A percentile compares a stretch with the other conserved stretches of the same genome.
Evolutionary conservation across 2,888 invertebrate genomes (phyloP).

Genomic region (Gryllus longicercus): DNA sequence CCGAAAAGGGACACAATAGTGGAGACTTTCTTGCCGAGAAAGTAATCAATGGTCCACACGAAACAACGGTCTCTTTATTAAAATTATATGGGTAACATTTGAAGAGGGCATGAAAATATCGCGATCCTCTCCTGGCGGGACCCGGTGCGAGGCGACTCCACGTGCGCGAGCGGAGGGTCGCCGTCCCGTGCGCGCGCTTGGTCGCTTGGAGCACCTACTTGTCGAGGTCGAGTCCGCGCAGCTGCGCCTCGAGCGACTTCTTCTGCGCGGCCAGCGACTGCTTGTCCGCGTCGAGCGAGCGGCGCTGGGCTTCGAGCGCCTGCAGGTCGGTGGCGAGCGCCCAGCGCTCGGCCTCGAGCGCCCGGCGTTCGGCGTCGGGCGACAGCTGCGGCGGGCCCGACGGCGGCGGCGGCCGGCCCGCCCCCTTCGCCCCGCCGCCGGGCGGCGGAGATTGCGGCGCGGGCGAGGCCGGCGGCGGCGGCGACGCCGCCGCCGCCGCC

Average conservation of each 20-base stretch:
- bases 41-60: too few species aligned
- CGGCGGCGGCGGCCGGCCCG: neutral
- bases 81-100: too few species aligned
- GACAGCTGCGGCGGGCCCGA: neutral
- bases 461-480: neutral
- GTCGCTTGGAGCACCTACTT: neutral
- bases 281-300: constrained; percentile 20
- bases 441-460: neutral
- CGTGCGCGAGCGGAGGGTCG: too few species aligned
- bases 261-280: neutral
- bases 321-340: neutral
- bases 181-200: too few species aligned
- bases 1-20: too few species aligned
- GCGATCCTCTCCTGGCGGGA: too few species aligned
- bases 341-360: constrained; percentile 4
- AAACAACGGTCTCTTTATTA: too few species aligned
- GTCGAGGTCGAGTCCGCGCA: constrained; percentile 3
- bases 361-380: neutral
- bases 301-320: neutral
- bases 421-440: neutral
- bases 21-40: too few species aligned
- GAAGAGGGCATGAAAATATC: too few species aligned
- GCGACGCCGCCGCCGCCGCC: neutral
- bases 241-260: neutral
- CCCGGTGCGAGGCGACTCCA: too few species aligned